Evolutionary conservation across 2,888 invertebrate genomes (phyloP).

Genomic region (Automeris io): DNA sequence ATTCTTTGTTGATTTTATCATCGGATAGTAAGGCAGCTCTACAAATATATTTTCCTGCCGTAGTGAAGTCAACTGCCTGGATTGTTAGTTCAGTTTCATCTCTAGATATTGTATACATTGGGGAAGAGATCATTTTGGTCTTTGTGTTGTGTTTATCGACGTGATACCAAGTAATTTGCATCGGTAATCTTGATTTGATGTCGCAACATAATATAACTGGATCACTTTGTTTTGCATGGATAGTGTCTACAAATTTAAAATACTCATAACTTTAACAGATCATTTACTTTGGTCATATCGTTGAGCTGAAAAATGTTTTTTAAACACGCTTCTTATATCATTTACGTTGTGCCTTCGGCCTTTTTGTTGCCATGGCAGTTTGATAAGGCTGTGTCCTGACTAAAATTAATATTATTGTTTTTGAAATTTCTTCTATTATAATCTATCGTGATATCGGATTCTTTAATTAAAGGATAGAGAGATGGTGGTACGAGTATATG

Average conservation of each 20-base stretch:
- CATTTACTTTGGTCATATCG: too few relatives aligned
- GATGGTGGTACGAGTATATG: too few relatives aligned
- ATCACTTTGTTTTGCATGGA: background rate
- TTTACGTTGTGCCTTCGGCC: too few relatives aligned
- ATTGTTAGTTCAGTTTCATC: background rate
- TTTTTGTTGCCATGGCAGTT: too few relatives aligned
- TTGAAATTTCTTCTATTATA: too few relatives aligned
- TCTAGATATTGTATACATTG: background rate
- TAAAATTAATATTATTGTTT: too few relatives aligned
- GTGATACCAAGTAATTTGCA: conserved; percentile 8
- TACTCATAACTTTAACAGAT: background rate
- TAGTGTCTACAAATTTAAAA: background rate
- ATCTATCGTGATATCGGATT: too few relatives aligned
- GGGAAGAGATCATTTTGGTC: background rate
- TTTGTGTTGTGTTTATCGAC: background rate
- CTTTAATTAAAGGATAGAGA: too few relatives aligned
- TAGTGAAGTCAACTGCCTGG: background rate
- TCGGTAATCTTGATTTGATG: conserved; percentile 6
- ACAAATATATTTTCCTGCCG: conserved; percentile 3
- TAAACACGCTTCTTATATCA: too few relatives aligned
- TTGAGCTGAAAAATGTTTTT: too few relatives aligned
- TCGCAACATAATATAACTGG: background rate
- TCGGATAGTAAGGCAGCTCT: background rate
- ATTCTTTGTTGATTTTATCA: background rate
- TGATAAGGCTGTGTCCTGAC: too few relatives aligned